A percentile compares a stretch with the other conserved stretches of the same genome.
Conservation (phyloP, 2,888 invertebrate species). For the Magallana nippona region DNA sequence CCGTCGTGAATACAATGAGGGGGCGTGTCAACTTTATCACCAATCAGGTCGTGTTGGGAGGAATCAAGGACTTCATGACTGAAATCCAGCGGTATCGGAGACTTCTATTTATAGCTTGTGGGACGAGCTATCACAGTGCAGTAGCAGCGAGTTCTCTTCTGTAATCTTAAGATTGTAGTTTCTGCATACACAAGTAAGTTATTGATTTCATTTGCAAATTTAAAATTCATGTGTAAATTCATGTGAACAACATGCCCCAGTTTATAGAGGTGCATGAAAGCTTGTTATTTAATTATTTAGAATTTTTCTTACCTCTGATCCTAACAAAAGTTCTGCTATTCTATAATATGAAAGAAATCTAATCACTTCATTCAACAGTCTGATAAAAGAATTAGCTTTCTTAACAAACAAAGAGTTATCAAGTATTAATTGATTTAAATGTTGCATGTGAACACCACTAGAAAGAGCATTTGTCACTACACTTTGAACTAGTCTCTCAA, state of each 20-base stretch:
- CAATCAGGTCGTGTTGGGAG: constrained; percentile 93
- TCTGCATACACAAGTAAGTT: too few relatives aligned
- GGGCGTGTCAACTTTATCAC: constrained; percentile 95
- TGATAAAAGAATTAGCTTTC: too few relatives aligned
- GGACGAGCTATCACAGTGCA: constrained; percentile 99
- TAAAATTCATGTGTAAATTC: too few relatives aligned
- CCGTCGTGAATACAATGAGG: constrained; percentile 99
- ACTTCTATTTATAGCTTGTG: constrained; percentile 98
- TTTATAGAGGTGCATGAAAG: too few relatives aligned
- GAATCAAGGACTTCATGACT: constrained; percentile 98
- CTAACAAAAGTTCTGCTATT: constrained; percentile 40
- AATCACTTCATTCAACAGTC: too few relatives aligned
- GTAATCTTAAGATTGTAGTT: background rate
- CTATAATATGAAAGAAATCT: constrained; percentile 13
- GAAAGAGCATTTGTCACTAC: too few relatives aligned
- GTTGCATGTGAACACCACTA: background rate
- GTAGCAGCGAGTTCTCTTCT: constrained; percentile 85
- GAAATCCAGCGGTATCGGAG: constrained; percentile 98
- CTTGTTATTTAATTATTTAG: too few relatives aligned
- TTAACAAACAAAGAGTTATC: too few relatives aligned
- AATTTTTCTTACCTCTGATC: constrained; percentile 39
- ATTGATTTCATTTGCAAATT: too few relatives aligned
- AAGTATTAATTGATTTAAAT: background rate
- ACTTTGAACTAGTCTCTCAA: too few relatives aligned
- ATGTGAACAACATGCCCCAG: too few relatives aligned